Evolutionary conservation across 2,888 invertebrate genomes (phyloP).

Genomic region (Ecdyonurus torrentis): DNA sequence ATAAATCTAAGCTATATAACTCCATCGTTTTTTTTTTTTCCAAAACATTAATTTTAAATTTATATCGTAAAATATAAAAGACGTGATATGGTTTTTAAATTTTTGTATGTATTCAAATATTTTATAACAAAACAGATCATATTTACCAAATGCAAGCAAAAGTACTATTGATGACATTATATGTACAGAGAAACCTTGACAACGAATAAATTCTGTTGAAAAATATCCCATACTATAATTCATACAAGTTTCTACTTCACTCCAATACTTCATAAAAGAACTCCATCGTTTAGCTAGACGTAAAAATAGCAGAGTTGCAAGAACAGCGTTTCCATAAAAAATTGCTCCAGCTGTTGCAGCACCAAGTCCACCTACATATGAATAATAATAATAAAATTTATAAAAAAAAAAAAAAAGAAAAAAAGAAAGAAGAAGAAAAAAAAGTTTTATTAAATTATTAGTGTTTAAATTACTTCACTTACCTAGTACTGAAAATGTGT

Average conservation of each 20-base stretch:
- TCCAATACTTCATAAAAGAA: slow-evolving; percentile 30
- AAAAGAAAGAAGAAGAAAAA: not conserved
- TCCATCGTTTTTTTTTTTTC: not conserved
- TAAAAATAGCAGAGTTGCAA: slow-evolving; percentile 34
- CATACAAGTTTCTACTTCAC: slow-evolving; percentile 26
- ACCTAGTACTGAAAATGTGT: not conserved
- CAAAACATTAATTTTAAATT: not conserved
- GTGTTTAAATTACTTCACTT: not conserved
- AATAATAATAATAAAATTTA: too few species aligned
- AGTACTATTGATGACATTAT: not conserved
- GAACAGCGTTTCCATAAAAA: slow-evolving; percentile 36
- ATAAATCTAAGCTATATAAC: not conserved
- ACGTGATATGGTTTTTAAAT: too few species aligned
- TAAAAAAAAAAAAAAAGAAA: too few species aligned
- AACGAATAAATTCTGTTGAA: not conserved
- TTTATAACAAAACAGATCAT: not conserved
- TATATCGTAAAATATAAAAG: not conserved
- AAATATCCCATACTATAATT: not conserved
- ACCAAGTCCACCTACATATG: not conserved
- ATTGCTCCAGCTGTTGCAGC: slow-evolving; percentile 27
- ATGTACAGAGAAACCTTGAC: not conserved
- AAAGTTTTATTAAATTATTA: not conserved
- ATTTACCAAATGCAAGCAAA: not conserved
- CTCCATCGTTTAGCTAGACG: slow-evolving; percentile 36
- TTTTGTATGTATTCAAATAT: not conserved